phyloP scores from a whole-genome alignment of 2,888 invertebrate genomes.

The Nysson spinosus region DNA sequence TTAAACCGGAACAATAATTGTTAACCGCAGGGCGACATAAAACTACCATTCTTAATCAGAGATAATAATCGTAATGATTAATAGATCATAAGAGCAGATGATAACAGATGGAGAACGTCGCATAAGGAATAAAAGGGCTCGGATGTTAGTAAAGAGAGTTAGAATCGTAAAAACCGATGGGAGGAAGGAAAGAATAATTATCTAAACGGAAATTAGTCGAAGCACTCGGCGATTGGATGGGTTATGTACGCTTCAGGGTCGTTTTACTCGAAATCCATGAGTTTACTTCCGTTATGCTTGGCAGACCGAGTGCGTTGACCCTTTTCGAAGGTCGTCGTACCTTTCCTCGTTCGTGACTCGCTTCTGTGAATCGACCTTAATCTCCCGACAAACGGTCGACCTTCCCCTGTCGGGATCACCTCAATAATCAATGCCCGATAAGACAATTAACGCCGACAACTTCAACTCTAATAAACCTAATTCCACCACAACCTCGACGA shows the following conservation, averaged over 20 bases:
- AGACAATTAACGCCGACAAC: constrained; percentile 31
- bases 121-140: too few relatives aligned
- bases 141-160: too few relatives aligned
- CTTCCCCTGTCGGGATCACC: neutral
- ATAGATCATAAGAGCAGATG: too few relatives aligned
- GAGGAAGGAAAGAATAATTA: neutral
- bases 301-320: constrained; percentile 54
- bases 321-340: constrained; percentile 61
- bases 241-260: constrained; percentile 45
- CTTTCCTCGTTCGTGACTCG: constrained; percentile 54
- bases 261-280: constrained; percentile 61
- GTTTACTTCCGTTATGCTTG: constrained; percentile 54
- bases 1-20: too few relatives aligned
- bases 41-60: too few relatives aligned
- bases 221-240: constrained; percentile 6
- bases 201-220: constrained; percentile 20
- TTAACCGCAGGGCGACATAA: too few relatives aligned
- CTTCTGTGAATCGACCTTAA: constrained; percentile 49
- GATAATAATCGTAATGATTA: too few relatives aligned
- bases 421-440: constrained; percentile 21
- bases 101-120: too few relatives aligned
- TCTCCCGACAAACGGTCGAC: constrained; percentile 16
- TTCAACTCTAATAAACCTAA: neutral
- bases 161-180: neutral
- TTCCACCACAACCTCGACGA: neutral